phyloP scores from a whole-genome alignment of 2,888 invertebrate species.

The Oscheius onirici region DNA sequence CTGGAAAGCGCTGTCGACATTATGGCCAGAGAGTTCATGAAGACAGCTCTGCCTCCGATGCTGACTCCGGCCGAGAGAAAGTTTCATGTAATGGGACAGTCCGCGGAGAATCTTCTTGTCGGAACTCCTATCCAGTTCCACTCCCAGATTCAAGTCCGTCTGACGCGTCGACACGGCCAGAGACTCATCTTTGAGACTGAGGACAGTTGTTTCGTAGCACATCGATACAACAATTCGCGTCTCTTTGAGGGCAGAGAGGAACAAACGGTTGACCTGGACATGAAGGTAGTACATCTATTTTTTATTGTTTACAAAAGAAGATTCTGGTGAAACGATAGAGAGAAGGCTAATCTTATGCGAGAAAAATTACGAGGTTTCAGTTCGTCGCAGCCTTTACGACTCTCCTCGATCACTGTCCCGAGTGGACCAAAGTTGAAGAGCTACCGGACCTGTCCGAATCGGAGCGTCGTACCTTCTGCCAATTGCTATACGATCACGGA shows the following conservation, averaged over 20 bases:
- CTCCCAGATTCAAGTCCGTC: conserved; percentile 49
- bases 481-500: conserved; percentile 22
- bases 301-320: background rate
- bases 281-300: conserved; percentile 35
- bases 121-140: conserved; percentile 43
- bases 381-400: conserved; percentile 35
- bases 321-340: too few relatives aligned
- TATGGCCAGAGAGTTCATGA: conserved; percentile 84
- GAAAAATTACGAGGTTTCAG: conserved; percentile 41
- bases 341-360: too few relatives aligned
- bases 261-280: conserved; percentile 48
- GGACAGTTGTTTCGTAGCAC: conserved; percentile 56
- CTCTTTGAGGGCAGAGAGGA: conserved; percentile 61
- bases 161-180: conserved; percentile 65
- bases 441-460: conserved; percentile 1
- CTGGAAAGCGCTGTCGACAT: conserved; percentile 86
- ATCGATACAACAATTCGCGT: conserved; percentile 64
- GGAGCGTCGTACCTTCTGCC: conserved; percentile 17
- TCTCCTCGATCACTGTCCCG: conserved; percentile 56
- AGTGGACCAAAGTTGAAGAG: conserved; percentile 44
- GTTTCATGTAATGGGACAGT: conserved; percentile 20
- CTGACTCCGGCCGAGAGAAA: conserved; percentile 49
- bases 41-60: conserved; percentile 87
- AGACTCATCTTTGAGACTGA: conserved; percentile 62
- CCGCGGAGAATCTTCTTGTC: conserved; percentile 34